Conservation (phyloP, 2,888 invertebrate genomes). For the Tribolium freemani region DNA sequence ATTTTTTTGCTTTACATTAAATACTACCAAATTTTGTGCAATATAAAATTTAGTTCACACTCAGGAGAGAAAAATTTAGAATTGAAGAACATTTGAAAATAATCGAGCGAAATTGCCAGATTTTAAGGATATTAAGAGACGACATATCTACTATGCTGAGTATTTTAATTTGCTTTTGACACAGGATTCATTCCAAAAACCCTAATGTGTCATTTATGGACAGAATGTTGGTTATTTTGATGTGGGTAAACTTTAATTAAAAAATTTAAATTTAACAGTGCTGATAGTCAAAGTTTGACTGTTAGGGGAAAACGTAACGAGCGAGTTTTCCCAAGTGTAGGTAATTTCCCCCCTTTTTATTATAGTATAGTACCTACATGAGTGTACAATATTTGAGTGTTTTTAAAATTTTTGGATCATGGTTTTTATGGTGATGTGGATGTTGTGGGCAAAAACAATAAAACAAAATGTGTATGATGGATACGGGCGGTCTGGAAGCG, state of each 20-base stretch:
- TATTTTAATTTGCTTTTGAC: background rate
- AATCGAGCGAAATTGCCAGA: conserved; percentile 1
- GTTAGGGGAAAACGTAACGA: background rate
- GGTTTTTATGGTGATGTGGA: background rate
- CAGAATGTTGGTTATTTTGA: background rate
- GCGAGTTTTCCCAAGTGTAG: background rate
- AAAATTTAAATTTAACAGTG: background rate
- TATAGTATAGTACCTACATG: background rate
- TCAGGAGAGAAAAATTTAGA: background rate
- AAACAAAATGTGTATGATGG: conserved; percentile 32
- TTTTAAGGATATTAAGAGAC: background rate
- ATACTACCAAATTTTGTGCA: no score
- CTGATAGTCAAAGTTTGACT: background rate
- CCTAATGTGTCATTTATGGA: conserved; percentile 8
- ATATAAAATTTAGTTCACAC: no score
- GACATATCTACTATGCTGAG: background rate
- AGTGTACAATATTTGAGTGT: background rate
- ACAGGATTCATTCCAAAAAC: background rate
- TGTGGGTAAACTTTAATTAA: background rate
- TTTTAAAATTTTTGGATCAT: background rate
- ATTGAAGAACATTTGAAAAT: background rate
- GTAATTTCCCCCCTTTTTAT: background rate
- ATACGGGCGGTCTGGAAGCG: conserved; percentile 17
- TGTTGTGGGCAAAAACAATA: conserved; percentile 24
- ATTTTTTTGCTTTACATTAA: no score